Base-by-base conservation (phyloP, 2,797 vertebrate species). In the Sebastolobus altivelis region DNA sequence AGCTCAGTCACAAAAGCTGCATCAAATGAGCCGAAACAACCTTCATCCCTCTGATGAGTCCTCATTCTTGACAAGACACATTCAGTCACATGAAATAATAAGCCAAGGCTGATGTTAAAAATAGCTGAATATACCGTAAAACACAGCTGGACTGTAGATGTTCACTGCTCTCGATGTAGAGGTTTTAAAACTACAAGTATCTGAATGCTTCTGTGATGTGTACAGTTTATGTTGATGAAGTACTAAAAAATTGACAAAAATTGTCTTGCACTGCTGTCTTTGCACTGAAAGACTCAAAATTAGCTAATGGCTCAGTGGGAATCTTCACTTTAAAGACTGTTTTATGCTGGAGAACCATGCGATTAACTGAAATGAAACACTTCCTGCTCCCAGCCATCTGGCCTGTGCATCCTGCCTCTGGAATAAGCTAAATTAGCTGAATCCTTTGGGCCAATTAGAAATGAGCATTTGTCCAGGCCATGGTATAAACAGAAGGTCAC, bases 401-500 rank as follows among this genome's bases (percentile, higher is more conserved):
- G 60, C 35, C 37, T 18, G 11, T 78, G 87, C 67, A 75, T 62
- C 22, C 67, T 63, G 67, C 72, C 77, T 63, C 43, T 58, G 68
- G 65, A 84, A 78, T 65, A 76, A 86, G 79, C 63, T 55, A 69
- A 82, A 88, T 76, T 60, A 89, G 85, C 73, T 4, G 2, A 58
- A 62, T 85, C 75, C 80, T 86, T 79, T 65, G 77, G 87, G 80
- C 55, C 85, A 87, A 82, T 89, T 81, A 67, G 43, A 89, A 85
- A 86, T 35, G 70, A 91, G 86, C 83, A 81, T 90, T 89, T 86
- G 86, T 92, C 82, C 68, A 67, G 80, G 84, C 82, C 86, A 37
- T 80, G 76, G 84, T 85, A 87, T 93, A 89, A 90, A 87, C 84
- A 89, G 68, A 87, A 92, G 77, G 84, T 87, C 88, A 84, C 49